Evolutionary conservation across 2,888 invertebrate species (phyloP), one percentile per base, ranked within the genome.

Genomic region (Eristalis tenax): DNA sequence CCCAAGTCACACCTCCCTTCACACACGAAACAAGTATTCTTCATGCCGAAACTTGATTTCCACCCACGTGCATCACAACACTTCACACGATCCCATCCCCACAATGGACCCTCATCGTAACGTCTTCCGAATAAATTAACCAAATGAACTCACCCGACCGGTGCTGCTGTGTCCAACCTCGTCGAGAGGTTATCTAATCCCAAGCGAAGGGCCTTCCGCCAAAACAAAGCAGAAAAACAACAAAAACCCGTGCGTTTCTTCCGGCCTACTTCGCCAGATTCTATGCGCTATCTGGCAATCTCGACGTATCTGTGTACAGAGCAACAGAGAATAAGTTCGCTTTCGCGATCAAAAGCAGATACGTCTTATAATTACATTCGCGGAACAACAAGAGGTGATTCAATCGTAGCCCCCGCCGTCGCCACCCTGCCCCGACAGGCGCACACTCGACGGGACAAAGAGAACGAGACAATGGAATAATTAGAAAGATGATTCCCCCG

Each of bases 281-380:
- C 50, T 8, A 6, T 8, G 50, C 50, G 50, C 50, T 18, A 18
- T 50, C 50, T 8, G 8, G 1, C 50, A 50, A 50, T 50, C 50
- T 50, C 1, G 8, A 18, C 50, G 50, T 50, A 50, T 50, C 18
- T 50, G 18, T 18, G 18, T 8, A n/a, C 18, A 18, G 18, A 18
- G 13, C 5, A 50, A 50, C 50, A 50, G 50, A 69, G 56, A 69
- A 69, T 23, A 69, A 69, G 32, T 69, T 69, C 68, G 68, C 50
- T 69, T 69, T 69, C 56, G 68, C 68, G 68, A 69, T 69, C 68
- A 69, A 56, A 56, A 69, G 68, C 22, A 69, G 68, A 56, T 69
- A 32, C 68, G 68, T 32, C 26, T 32, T 50, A 56, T 69, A 56
- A 56, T 69, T 56, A 56, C 68, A 69, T 69, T 69, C 40, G 23